phyloP scores from a whole-genome alignment of 37 sponge, comb jelly and placozoan genomes.

The Agelas oroides region DNA sequence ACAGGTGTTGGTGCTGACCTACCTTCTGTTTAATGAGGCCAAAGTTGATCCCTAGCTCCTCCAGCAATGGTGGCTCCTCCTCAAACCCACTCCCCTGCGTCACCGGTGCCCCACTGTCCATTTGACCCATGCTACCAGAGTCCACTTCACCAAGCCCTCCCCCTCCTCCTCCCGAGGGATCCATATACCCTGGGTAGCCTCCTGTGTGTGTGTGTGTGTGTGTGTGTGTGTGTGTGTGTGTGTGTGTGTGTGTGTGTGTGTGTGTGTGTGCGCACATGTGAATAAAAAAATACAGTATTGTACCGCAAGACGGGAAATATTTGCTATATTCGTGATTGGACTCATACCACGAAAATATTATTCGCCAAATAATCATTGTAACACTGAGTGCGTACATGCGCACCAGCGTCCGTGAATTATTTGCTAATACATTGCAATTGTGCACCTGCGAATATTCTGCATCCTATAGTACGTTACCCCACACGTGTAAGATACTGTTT shows the following conservation, averaged over 20 bases:
- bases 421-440: no score
- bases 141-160: constrained; percentile 13
- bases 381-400: no score
- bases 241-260: constrained; percentile 28
- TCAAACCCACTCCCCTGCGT: not conserved
- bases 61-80: constrained; percentile 76
- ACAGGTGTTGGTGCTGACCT: no score
- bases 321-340: no score
- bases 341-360: no score
- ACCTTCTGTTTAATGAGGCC: constrained; percentile 88
- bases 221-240: constrained; percentile 18
- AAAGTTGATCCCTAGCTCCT: constrained; percentile 95
- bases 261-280: constrained; percentile 26
- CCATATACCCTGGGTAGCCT: constrained; percentile 12
- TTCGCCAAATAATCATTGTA: no score
- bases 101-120: constrained; percentile 13
- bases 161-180: not conserved
- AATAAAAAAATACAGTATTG: no score
- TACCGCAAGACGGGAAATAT: no score
- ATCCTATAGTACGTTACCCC: no score
- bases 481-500: no score
- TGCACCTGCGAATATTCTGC: no score
- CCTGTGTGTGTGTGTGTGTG: not conserved
- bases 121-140: constrained; percentile 50
- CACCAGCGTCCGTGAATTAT: no score